These are phyloP conservation scores for Pyrocephalus nanus DNA, from an alignment of 2,797 vertebrate genomes.

Conservation along the genomic window DNA sequence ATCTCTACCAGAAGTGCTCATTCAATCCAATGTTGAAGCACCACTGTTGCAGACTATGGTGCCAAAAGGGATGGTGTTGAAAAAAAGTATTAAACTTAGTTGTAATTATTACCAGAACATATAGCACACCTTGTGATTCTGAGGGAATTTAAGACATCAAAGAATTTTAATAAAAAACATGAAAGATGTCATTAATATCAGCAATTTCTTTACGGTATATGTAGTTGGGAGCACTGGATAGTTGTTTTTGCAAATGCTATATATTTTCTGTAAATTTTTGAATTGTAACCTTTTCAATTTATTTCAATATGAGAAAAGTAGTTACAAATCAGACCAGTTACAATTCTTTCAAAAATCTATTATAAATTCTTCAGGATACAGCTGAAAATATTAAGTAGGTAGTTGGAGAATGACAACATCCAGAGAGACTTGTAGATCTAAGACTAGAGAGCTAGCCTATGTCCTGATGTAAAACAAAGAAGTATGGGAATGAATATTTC, in stretches of 20 bases:
- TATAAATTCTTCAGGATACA: background rate
- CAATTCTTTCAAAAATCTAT: background rate
- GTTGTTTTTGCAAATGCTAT: background rate
- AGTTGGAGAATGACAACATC: background rate
- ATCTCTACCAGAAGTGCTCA: background rate
- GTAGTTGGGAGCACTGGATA: background rate
- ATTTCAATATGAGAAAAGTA: background rate
- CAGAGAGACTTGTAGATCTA: background rate
- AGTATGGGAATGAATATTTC: background rate
- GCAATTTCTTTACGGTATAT: background rate
- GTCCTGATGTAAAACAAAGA: background rate
- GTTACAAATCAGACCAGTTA: background rate
- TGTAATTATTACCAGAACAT: background rate
- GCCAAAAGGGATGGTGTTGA: background rate
- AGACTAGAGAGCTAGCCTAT: background rate
- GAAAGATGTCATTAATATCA: background rate
- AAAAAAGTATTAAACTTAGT: background rate
- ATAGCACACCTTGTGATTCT: background rate
- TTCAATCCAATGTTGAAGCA: background rate
- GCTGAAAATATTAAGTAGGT: background rate
- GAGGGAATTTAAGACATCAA: background rate
- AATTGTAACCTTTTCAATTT: background rate
- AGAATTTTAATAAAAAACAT: background rate
- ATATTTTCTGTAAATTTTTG: background rate
- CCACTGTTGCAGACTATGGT: background rate